Conservation (phyloP, 2,797 vertebrate genomes). For the Prionace glauca region DNA sequence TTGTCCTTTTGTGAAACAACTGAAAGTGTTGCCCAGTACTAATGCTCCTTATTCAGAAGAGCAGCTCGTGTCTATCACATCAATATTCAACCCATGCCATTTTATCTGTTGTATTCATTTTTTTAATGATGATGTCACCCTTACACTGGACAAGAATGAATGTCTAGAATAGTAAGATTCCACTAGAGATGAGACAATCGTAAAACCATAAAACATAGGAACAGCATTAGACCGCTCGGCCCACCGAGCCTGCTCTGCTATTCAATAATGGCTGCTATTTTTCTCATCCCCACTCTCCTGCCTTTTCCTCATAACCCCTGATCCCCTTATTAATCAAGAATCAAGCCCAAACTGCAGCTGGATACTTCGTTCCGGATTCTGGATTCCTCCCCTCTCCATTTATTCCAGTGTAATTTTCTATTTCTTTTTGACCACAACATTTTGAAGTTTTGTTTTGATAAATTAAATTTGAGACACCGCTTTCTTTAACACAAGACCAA, state of each 20-base stretch:
- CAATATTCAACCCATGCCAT: background rate
- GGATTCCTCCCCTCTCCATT: background rate
- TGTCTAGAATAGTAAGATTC: background rate
- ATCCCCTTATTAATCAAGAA: too few relatives aligned
- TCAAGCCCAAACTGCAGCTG: background rate
- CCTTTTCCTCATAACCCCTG: too few relatives aligned
- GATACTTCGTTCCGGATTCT: background rate
- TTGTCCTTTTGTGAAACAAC: background rate
- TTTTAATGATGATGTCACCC: constrained; percentile 7
- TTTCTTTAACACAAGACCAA: background rate
- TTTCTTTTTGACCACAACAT: background rate
- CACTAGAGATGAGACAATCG: background rate
- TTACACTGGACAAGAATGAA: background rate
- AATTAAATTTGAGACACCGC: background rate
- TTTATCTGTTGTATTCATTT: constrained; percentile 24
- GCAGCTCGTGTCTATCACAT: background rate
- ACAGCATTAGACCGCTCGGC: too few relatives aligned
- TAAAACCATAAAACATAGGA: too few relatives aligned
- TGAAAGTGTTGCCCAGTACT: background rate
- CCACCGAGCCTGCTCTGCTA: too few relatives aligned
- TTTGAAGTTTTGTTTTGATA: background rate
- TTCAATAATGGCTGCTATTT: too few relatives aligned
- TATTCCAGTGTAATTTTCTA: background rate
- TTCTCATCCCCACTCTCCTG: too few relatives aligned
- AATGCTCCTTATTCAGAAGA: background rate